These are phyloP conservation scores for Gymnocephalus cernua DNA, from an alignment of 2,113 vertebrate genomes.

Conservation along the genomic window DNA sequence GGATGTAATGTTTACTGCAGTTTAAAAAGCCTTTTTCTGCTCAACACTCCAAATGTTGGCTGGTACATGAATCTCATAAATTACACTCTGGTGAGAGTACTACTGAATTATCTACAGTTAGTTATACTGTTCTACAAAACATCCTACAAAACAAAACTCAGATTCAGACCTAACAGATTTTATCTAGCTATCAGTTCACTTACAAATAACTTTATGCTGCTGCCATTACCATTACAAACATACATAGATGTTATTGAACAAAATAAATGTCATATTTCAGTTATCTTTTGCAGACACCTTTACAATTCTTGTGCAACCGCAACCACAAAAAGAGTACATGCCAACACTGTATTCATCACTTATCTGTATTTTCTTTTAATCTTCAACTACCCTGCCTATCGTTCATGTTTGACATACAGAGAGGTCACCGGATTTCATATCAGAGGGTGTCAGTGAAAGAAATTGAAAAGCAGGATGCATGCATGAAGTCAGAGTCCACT, in stretches of 20 bases:
- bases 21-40: background rate
- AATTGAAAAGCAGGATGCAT: slow-evolving; percentile 31
- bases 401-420: slow-evolving; percentile 33
- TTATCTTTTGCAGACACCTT: background rate
- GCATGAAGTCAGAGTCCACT: slow-evolving; percentile 10
- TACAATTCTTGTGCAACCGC: background rate
- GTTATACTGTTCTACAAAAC: no score
- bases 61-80: background rate
- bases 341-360: background rate
- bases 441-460: background rate
- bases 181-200: background rate
- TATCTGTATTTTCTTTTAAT: slow-evolving; percentile 15
- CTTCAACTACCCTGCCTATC: background rate
- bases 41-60: background rate
- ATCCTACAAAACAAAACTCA: no score
- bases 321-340: background rate
- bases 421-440: slow-evolving; percentile 3
- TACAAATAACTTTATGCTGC: no score
- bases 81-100: no score
- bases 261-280: background rate
- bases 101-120: background rate
- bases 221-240: no score
- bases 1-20: background rate
- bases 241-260: no score
- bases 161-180: no score